Percentiles rank a stretch among this genome's conserved stretches.
Conservation (phyloP, 2,797 vertebrate genomes). For the Malurus leucopterus region DNA sequence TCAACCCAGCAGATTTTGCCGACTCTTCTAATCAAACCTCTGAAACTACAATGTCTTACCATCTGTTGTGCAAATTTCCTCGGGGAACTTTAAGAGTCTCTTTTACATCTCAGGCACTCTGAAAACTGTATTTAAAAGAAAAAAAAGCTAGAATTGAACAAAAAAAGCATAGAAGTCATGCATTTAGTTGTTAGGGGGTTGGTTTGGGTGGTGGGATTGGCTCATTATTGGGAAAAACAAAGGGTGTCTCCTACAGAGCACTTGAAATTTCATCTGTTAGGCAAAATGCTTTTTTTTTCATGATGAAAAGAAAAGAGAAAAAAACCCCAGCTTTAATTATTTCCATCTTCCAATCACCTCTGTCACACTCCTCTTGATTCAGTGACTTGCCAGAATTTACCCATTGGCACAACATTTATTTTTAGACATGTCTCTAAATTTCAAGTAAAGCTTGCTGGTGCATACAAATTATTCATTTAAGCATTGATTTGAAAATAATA, state of each 20-base stretch:
- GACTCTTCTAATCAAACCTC: constrained; percentile 10
- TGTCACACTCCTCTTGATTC: constrained; percentile 66
- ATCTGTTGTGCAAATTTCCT: constrained; percentile 34
- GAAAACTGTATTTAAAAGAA: not conserved
- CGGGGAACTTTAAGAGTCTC: not conserved
- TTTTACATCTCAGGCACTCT: not conserved
- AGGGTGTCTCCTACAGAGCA: constrained; percentile 4
- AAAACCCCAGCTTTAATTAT: constrained; percentile 60
- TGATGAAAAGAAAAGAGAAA: constrained; percentile 14
- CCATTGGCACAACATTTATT: constrained; percentile 64
- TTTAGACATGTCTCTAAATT: constrained; percentile 60
- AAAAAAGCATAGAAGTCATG: constrained; percentile 20
- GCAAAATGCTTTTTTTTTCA: not conserved
- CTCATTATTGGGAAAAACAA: constrained; percentile 36
- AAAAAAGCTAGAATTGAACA: not conserved
- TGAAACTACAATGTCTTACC: not conserved
- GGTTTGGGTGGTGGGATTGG: constrained; percentile 19
- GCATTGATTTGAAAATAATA: constrained; percentile 67
- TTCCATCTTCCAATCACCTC: constrained; percentile 46
- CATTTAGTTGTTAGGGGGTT: constrained; percentile 36
- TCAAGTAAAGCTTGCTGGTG: constrained; percentile 54
- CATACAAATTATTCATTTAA: constrained; percentile 64
- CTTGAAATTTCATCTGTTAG: constrained; percentile 4
- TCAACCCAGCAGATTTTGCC: not conserved
- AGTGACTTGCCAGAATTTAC: constrained; percentile 59